Conservation (phyloP, 2,113 vertebrate genomes). For the Corvus moneduloides region DNA sequence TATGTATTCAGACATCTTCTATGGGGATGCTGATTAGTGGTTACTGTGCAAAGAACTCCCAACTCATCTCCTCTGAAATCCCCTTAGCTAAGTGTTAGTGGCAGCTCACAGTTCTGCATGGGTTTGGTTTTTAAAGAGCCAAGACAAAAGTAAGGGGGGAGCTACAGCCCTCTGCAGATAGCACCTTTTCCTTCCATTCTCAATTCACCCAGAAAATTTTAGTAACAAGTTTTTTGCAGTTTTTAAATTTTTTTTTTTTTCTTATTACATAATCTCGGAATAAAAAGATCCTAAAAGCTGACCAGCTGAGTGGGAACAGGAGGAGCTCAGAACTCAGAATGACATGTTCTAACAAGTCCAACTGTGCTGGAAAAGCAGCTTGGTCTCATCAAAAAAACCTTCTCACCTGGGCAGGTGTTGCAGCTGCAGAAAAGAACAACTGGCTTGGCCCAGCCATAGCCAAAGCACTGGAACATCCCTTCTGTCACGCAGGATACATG, state of each 20-base stretch:
- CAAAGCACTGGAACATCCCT: background rate
- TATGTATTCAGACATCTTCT: slow-evolving; percentile 24
- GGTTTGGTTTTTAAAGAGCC: background rate
- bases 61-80: background rate
- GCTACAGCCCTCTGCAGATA: background rate
- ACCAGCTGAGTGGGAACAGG: background rate
- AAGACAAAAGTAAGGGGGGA: background rate
- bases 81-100: background rate
- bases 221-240: background rate
- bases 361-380: background rate
- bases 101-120: background rate
- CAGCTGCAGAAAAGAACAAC: background rate
- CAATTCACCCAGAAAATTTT: background rate
- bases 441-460: background rate
- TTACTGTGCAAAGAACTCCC: background rate
- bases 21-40: background rate
- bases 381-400: background rate
- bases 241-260: background rate
- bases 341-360: background rate
- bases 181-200: background rate
- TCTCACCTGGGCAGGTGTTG: background rate
- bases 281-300: background rate
- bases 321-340: background rate
- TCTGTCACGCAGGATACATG: background rate
- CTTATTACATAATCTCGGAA: background rate